Percentiles rank a stretch among this genome's conserved stretches.
Conservation (phyloP, 2,888 invertebrate species). For the Drosophila suboccidentalis region DNA sequence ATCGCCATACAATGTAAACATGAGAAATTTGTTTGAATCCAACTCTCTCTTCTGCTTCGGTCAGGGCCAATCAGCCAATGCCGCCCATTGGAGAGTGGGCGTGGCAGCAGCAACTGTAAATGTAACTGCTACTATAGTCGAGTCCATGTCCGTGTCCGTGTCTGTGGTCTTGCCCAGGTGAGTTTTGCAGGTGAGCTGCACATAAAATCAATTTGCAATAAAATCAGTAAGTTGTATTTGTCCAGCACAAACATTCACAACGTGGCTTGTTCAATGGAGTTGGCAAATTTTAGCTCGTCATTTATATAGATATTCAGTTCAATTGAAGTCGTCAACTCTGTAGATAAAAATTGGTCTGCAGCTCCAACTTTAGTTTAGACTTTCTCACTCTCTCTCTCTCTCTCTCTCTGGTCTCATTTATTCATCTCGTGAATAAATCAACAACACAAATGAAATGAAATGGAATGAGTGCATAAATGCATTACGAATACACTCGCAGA, state of each 20-base stretch:
- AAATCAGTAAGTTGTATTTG: conserved; percentile 80
- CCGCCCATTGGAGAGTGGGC: conserved; percentile 33
- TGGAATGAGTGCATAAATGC: conserved; percentile 62
- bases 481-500: conserved; percentile 47
- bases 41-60: conserved; percentile 3
- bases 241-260: conserved; percentile 61
- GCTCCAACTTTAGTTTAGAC: conserved; percentile 29
- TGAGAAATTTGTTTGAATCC: conserved; percentile 81
- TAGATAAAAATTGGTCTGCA: conserved; percentile 23
- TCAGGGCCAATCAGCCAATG: conserved; percentile 43
- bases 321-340: conserved; percentile 26
- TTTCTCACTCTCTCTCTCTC: background rate
- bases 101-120: conserved; percentile 27
- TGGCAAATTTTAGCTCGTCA: conserved; percentile 29
- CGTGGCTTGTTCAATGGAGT: conserved; percentile 6
- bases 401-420: background rate
- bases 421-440: conserved; percentile 55
- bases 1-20: conserved; percentile 80
- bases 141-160: conserved; percentile 26
- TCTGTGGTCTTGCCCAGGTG: conserved; percentile 47
- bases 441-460: conserved; percentile 61
- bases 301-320: conserved; percentile 24
- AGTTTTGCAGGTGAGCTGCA: conserved; percentile 60
- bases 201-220: conserved; percentile 82
- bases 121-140: conserved; percentile 30